A percentile compares a stretch with the other conserved stretches of the same genome.
phyloP scores from a whole-genome alignment of 2,113 vertebrate species.

The Scytalopus superciliaris region DNA sequence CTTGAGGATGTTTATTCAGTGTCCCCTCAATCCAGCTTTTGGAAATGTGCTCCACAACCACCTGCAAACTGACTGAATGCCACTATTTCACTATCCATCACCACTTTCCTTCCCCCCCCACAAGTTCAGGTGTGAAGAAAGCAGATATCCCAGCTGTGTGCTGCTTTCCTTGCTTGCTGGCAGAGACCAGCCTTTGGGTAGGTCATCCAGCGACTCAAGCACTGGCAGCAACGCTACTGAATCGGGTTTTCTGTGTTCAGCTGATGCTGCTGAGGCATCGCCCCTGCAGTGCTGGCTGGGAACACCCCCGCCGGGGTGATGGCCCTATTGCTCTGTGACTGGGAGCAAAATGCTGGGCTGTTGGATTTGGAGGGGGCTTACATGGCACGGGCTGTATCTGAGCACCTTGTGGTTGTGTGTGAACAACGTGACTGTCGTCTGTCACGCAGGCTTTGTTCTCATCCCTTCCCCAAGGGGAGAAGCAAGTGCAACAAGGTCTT shows the following conservation, averaged over 20 bases:
- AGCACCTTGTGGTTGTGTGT: not conserved
- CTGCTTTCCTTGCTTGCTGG: not conserved
- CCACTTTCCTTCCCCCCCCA: not conserved
- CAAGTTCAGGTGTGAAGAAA: not conserved
- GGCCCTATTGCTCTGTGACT: not conserved
- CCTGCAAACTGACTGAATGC: not conserved
- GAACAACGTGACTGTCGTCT: fast-evolving
- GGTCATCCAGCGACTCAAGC: not conserved
- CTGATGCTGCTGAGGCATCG: not conserved
- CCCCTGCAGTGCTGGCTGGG: not conserved
- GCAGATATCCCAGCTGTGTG: not conserved
- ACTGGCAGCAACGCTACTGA: fast-evolving
- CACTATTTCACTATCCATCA: not conserved
- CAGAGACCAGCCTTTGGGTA: not conserved
- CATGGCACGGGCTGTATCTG: fast-evolving
- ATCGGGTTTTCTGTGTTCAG: not conserved
- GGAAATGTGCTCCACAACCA: fast-evolving
- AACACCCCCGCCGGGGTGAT: not conserved
- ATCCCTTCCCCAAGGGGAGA: not conserved
- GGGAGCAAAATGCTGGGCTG: not conserved
- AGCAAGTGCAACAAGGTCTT: not conserved
- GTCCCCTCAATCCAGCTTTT: not conserved
- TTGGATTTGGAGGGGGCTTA: not conserved
- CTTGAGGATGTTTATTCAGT: not conserved
- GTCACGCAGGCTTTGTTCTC: not conserved